These are phyloP conservation scores for Gallinago stenura DNA, from an alignment of 2,797 vertebrate genomes.

Conservation along the genomic window DNA sequence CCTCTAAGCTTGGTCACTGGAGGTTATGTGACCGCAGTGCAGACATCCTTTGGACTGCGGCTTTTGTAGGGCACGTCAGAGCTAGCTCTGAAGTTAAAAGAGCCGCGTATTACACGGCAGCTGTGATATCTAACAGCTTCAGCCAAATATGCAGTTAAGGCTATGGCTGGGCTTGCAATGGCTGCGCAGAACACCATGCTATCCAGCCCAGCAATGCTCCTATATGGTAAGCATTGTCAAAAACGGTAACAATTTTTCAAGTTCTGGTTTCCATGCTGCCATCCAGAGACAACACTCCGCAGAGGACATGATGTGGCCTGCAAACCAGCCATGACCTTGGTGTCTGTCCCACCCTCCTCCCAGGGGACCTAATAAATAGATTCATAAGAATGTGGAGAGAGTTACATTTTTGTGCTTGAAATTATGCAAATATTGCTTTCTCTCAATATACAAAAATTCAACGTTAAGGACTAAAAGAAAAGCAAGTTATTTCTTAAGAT, in stretches of 20 bases:
- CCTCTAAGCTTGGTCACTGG: background rate
- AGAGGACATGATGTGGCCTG: background rate
- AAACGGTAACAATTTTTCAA: fast-evolving
- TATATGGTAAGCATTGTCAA: fast-evolving
- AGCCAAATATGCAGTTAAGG: background rate
- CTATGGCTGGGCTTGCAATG: background rate
- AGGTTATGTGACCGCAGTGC: background rate
- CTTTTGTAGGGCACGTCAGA: background rate
- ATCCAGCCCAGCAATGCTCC: background rate
- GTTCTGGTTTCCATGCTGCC: background rate
- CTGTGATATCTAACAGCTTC: background rate
- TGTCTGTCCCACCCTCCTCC: background rate
- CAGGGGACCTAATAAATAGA: background rate
- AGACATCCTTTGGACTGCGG: background rate
- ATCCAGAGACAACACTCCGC: background rate
- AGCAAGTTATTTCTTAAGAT: background rate
- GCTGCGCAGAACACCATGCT: background rate
- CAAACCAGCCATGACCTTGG: background rate
- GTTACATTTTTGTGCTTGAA: background rate
- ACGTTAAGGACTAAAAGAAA: background rate
- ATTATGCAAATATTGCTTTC: background rate
- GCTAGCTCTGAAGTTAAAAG: background rate
- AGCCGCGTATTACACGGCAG: background rate
- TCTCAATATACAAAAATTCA: background rate
- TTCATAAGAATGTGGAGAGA: fast-evolving